A percentile compares a stretch with the other conserved stretches of the same genome.
These are phyloP conservation scores for Meiosimyza platycephala DNA, from an alignment of 2,888 invertebrate genomes.

Conservation along the genomic window DNA sequence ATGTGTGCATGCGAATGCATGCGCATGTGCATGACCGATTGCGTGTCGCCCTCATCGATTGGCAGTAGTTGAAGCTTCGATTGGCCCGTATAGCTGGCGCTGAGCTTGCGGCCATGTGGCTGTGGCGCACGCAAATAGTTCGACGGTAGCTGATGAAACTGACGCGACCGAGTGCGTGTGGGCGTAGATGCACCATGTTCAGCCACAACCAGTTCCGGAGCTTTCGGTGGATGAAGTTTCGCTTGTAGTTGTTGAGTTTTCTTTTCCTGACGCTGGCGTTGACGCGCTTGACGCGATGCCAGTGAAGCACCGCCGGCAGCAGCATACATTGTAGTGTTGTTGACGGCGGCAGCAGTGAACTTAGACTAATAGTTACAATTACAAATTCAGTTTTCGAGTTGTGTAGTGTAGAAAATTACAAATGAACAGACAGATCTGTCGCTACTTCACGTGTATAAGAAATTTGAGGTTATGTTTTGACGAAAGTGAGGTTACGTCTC, in stretches of 20 bases:
- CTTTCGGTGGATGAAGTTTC: constrained; percentile 69
- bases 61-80: constrained; percentile 65
- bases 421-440: too few species aligned
- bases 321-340: constrained; percentile 76
- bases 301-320: constrained; percentile 89
- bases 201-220: constrained; percentile 54
- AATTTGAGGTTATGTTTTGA: too few species aligned
- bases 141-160: constrained; percentile 71
- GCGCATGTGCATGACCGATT: constrained; percentile 50
- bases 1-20: constrained; percentile 55
- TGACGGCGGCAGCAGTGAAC: neutral
- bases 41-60: constrained; percentile 64
- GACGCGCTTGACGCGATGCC: constrained; percentile 83
- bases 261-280: constrained; percentile 71
- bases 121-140: constrained; percentile 67
- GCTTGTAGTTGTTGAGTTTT: constrained; percentile 68
- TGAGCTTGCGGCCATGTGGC: constrained; percentile 64
- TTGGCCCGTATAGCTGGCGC: constrained; percentile 66
- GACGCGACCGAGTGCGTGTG: constrained; percentile 66
- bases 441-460: too few species aligned
- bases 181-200: constrained; percentile 62
- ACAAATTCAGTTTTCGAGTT: too few species aligned
- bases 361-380: neutral
- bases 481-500: too few species aligned
- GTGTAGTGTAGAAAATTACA: too few species aligned